Conservation (phyloP, 1,140 invertebrate genomes). For the Pachypeltis micranthus region DNA sequence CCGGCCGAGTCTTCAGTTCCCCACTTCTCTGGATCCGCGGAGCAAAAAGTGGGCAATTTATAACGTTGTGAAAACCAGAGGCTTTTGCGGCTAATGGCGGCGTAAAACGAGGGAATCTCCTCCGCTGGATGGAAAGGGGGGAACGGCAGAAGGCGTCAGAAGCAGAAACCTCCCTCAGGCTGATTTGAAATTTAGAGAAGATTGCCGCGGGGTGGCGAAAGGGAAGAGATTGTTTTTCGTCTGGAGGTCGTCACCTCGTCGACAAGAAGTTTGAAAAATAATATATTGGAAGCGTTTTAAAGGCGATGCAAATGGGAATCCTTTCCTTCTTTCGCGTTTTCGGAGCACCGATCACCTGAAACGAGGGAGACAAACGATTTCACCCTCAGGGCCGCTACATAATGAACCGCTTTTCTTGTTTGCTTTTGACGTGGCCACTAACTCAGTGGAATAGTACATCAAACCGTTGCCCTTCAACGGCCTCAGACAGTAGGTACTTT, state of each 20-base stretch:
- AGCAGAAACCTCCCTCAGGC: background rate
- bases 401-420: no score
- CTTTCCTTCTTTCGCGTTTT: background rate
- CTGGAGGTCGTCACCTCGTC: background rate
- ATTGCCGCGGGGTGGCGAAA: background rate
- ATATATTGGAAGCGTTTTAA: background rate
- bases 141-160: background rate
- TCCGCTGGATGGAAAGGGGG: no score
- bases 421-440: no score
- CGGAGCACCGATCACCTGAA: no score
- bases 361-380: no score
- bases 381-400: no score
- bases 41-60: constrained; percentile 2
- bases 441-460: no score
- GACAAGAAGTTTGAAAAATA: background rate
- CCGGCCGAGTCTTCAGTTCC: no score
- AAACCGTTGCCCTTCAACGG: no score
- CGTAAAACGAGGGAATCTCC: background rate
- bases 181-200: constrained; percentile 2
- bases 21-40: no score
- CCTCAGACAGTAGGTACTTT: no score
- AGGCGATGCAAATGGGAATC: background rate
- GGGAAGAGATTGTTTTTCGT: background rate
- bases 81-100: constrained; percentile 7
- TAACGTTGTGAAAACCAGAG: background rate